Evolutionary conservation across 1,140 invertebrate genomes (phyloP), one percentile per base, ranked within the genome.

Genomic region (Adoxophyes honmai): DNA sequence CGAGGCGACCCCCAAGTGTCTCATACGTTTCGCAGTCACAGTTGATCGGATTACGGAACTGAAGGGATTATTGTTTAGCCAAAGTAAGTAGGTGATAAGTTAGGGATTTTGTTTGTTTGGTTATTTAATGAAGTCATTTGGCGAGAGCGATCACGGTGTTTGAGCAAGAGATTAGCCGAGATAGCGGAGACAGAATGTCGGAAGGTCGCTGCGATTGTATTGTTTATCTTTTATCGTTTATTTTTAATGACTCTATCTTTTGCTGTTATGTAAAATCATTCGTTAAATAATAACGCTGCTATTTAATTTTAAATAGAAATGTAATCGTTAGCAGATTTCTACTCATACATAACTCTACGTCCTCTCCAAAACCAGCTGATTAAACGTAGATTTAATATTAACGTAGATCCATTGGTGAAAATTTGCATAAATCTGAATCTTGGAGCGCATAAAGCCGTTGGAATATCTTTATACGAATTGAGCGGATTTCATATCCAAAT

Each of bases 31-130:
- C 21, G 21, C 21, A 28, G 21, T 28, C 21, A 28, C 21, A 28
- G 21, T 28, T 81, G 81, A 83, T 74, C 62, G 73, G 72, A 81
- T 80, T 78, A 76, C 73, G 44, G 64, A 69, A 70, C 58, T 33
- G 59, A 63, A 62, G 71, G 77, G 77, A 52, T 65, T 70, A 68
- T 75, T 78, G 68, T 80, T 79, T 75, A 73, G 67, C 64, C 66
- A 59, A 78, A 68, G 79, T 85, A 80, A 85, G 79, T 79, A 64
- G 59, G 64, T 34, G 36, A 62, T 64, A 64, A 57, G 62, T 62
- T 73, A 51, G 37, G 52, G 61, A 61, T 42, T 76, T 67, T 66
- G 57, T 70, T 71, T 28, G 21, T 28, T 28, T 28, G 21, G 21
- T 28, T 28, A 28, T 28, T 28, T 28, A 28, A 28, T 28, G 10